phyloP scores from a whole-genome alignment of 2,797 vertebrate species.

The Hoplostethus mediterraneus region DNA sequence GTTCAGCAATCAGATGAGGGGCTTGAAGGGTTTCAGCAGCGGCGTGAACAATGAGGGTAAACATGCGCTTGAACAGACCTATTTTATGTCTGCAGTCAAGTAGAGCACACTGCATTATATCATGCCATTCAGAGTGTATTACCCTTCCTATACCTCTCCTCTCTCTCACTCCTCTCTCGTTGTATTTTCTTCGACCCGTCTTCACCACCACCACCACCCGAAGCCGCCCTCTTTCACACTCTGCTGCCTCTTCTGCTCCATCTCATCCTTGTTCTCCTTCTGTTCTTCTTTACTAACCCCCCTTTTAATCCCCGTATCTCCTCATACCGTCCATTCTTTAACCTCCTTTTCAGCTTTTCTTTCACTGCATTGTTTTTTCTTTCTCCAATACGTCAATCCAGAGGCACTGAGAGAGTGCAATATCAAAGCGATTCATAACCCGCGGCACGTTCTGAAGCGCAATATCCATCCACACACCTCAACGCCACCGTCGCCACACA shows the following conservation, averaged over 20 bases:
- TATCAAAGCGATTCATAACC: slow-evolving; percentile 75
- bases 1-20: background rate
- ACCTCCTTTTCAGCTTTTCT: slow-evolving; percentile 21
- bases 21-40: background rate
- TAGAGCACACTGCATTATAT: too few species aligned
- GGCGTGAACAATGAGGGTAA: background rate
- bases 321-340: slow-evolving; percentile 37
- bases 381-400: slow-evolving; percentile 29
- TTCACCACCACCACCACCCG: slow-evolving; percentile 4
- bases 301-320: slow-evolving; percentile 14
- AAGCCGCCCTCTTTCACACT: slow-evolving; percentile 37
- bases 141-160: background rate
- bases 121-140: background rate
- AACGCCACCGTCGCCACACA: slow-evolving; percentile 14
- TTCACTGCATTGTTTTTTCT: slow-evolving; percentile 43
- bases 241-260: slow-evolving; percentile 32
- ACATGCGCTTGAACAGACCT: background rate
- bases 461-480: slow-evolving; percentile 60
- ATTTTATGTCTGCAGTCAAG: background rate
- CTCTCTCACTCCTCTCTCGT: slow-evolving; percentile 9
- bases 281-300: slow-evolving; percentile 56
- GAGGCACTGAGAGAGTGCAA: slow-evolving; percentile 53
- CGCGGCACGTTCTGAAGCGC: slow-evolving; percentile 51
- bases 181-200: slow-evolving; percentile 13
- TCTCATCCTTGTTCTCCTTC: slow-evolving; percentile 22